These are phyloP conservation scores for Phyllotreta cruciferae DNA, from an alignment of 2,888 invertebrate genomes.

Conservation along the genomic window DNA sequence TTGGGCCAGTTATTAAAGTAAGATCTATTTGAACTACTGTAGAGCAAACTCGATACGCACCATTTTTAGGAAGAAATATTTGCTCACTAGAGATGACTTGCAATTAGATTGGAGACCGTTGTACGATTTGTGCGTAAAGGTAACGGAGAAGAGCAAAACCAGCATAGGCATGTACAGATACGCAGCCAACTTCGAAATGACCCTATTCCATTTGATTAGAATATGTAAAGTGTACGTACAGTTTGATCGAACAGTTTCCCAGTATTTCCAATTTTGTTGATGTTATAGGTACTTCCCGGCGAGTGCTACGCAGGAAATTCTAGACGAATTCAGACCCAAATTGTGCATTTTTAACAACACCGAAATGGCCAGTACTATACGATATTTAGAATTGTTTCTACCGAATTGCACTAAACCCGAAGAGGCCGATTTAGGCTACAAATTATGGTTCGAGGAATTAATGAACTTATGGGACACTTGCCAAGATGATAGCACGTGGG, in stretches of 20 bases:
- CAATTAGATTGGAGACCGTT: constrained; percentile 86
- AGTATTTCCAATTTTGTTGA: background rate
- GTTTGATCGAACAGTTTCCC: constrained; percentile 6
- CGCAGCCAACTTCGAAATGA: constrained; percentile 44
- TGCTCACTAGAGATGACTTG: constrained; percentile 80
- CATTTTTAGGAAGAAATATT: constrained; percentile 74
- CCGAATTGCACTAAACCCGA: constrained; percentile 74
- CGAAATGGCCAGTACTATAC: constrained; percentile 62
- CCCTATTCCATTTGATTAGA: constrained; percentile 52
- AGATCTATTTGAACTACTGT: too few species aligned
- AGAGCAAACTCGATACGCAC: too few species aligned
- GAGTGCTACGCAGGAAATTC: constrained; percentile 82
- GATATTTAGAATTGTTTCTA: constrained; percentile 75
- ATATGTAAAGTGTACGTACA: constrained; percentile 54
- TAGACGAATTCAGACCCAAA: constrained; percentile 81
- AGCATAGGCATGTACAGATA: constrained; percentile 67
- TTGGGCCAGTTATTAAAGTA: constrained; percentile 78
- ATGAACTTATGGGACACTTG: constrained; percentile 81
- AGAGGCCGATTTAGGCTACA: constrained; percentile 70
- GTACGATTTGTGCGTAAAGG: constrained; percentile 70
- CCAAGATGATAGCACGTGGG: constrained; percentile 75
- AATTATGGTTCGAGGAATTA: constrained; percentile 82
- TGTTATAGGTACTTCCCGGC: constrained; percentile 71
- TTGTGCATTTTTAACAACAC: constrained; percentile 76
- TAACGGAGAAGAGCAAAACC: constrained; percentile 66